A percentile compares a stretch with the other conserved stretches of the same genome.
Conservation (phyloP, 2,888 invertebrate species). For the Lathronympha strigana region DNA sequence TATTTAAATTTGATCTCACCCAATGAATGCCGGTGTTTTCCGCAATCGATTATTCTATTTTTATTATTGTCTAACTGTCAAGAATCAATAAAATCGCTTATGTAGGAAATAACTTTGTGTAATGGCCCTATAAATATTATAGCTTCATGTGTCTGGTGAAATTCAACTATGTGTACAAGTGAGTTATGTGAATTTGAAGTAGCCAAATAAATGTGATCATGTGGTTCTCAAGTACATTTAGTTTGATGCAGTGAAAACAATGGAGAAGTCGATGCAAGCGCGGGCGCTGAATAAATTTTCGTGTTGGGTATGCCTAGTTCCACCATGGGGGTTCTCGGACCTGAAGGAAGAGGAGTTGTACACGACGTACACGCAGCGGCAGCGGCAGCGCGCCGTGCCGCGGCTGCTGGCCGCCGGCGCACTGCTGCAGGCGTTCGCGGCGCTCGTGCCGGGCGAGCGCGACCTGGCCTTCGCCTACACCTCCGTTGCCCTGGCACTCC, state of each 20-base stretch:
- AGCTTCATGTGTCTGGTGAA: background rate
- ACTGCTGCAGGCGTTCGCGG: conserved; percentile 66
- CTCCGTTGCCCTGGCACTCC: conserved; percentile 57
- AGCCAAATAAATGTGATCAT: conserved; percentile 26
- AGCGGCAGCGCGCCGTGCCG: conserved; percentile 71
- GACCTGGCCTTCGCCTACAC: conserved; percentile 65
- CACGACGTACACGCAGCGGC: conserved; percentile 69
- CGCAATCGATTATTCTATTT: background rate
- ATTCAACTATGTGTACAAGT: conserved; percentile 14
- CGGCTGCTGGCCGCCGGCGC: conserved; percentile 67
- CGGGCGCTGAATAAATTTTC: conserved; percentile 58
- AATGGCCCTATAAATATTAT: background rate
- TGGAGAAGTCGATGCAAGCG: conserved; percentile 66
- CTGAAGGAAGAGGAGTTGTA: conserved; percentile 72
- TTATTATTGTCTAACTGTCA: background rate
- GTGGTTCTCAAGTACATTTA: conserved; percentile 33
- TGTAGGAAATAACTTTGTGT: background rate
- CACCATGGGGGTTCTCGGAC: conserved; percentile 73
- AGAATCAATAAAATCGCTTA: conserved; percentile 1
- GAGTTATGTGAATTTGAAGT: conserved; percentile 21
- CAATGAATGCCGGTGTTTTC: background rate
- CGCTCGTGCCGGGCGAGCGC: conserved; percentile 73
- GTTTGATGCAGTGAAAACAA: conserved; percentile 48
- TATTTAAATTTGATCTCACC: background rate
- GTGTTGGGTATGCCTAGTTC: conserved; percentile 62